phyloP scores from a whole-genome alignment of 2,113 vertebrate genomes.

The Struthio camelus region DNA sequence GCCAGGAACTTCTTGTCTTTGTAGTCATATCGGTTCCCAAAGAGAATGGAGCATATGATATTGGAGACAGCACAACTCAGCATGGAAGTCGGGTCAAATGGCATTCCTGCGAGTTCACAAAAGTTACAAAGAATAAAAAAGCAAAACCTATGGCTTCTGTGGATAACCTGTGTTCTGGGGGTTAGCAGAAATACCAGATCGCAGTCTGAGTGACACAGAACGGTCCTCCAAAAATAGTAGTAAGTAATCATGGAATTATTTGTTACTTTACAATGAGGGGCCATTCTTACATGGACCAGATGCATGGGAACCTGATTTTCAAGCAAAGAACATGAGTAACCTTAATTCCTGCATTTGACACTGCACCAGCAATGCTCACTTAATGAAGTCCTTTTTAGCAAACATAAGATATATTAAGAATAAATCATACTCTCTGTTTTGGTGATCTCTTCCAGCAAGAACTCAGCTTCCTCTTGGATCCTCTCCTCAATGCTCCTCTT shows the following conservation, averaged over 20 bases:
- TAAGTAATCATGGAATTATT: neutral
- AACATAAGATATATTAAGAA: neutral
- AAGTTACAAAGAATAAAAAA: neutral
- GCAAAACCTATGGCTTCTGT: neutral
- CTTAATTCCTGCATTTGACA: too few species aligned
- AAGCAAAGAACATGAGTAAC: too few species aligned
- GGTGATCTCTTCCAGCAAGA: conserved; percentile 63
- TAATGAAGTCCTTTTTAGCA: neutral
- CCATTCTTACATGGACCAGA: neutral
- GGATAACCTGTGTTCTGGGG: neutral
- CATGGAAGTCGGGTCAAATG: conserved; percentile 35
- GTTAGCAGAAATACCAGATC: neutral
- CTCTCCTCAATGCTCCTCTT: conserved; percentile 70
- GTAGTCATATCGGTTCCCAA: conserved; percentile 37
- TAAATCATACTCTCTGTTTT: conserved; percentile 46
- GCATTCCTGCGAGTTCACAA: conserved; percentile 6
- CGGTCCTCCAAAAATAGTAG: neutral
- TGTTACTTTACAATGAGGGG: neutral
- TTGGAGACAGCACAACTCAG: conserved; percentile 25
- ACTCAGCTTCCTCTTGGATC: conserved; percentile 64
- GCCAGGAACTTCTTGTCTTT: conserved; percentile 44
- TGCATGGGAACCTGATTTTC: neutral
- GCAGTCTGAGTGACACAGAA: neutral
- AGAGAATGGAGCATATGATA: conserved; percentile 32
- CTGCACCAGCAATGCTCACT: neutral